Evolutionary conservation across 2,888 invertebrate genomes (phyloP).

Genomic region (Diachrysia chrysitis): DNA sequence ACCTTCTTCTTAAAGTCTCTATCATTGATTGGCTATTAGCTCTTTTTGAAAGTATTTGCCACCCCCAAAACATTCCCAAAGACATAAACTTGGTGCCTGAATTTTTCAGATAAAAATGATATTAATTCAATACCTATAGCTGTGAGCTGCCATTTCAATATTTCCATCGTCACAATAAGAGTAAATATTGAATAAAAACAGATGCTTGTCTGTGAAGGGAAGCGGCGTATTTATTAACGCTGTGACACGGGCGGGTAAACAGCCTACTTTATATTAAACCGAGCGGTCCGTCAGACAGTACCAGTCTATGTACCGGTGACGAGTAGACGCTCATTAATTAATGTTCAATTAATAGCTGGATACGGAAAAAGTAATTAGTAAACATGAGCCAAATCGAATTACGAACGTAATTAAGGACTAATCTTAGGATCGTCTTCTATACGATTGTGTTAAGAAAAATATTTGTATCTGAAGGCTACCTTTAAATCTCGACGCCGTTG

Average conservation of each 20-base stretch:
- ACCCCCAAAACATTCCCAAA: background rate
- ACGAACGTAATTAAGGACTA: slow-evolving; percentile 41
- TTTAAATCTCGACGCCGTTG: no score
- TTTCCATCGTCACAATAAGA: slow-evolving; percentile 66
- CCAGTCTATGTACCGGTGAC: slow-evolving; percentile 25
- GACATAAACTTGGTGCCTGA: background rate
- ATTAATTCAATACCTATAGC: background rate
- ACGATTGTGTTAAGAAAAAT: slow-evolving; percentile 12
- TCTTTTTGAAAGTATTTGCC: no score
- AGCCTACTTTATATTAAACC: slow-evolving; percentile 85
- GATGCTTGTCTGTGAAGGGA: slow-evolving; percentile 71
- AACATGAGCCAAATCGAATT: slow-evolving; percentile 47
- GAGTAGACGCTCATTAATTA: slow-evolving; percentile 48
- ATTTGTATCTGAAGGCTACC: no score
- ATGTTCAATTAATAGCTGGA: slow-evolving; percentile 49
- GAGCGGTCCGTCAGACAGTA: slow-evolving; percentile 59
- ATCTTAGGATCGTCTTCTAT: slow-evolving; percentile 29
- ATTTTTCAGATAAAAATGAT: background rate
- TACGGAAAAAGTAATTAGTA: slow-evolving; percentile 51
- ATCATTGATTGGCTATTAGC: no score
- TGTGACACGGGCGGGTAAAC: slow-evolving; percentile 81
- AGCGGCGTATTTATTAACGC: slow-evolving; percentile 81
- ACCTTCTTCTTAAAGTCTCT: no score
- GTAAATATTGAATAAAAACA: slow-evolving; percentile 77
- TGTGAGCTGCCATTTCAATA: slow-evolving; percentile 41